Percentiles rank a stretch among this genome's conserved stretches.
Evolutionary conservation across 1,140 invertebrate genomes (phyloP).

Genomic region (Centruroides sculpturatus): DNA sequence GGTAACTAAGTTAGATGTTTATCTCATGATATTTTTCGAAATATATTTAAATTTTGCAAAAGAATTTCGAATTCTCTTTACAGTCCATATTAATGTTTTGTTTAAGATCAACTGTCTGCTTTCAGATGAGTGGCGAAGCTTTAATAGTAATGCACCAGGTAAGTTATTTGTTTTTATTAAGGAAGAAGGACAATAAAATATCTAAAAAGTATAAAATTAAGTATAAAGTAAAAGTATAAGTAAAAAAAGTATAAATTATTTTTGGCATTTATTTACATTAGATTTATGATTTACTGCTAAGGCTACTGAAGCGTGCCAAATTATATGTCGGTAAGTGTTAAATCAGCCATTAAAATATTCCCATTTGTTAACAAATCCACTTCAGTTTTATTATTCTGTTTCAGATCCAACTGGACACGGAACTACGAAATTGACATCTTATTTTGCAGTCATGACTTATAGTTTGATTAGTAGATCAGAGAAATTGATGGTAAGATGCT

Average conservation of each 20-base stretch:
- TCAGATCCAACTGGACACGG: constrained; percentile 63
- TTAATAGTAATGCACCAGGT: constrained; percentile 59
- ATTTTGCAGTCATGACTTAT: constrained; percentile 77
- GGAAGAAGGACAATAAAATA: no score
- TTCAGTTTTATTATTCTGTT: background rate
- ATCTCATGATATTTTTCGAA: no score
- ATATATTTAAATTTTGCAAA: no score
- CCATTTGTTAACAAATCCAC: no score
- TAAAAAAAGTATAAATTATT: no score
- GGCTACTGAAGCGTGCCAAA: constrained; percentile 57
- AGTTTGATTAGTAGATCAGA: constrained; percentile 76
- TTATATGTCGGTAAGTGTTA: constrained; percentile 42
- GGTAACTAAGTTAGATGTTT: constrained; percentile 17
- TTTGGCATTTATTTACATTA: background rate
- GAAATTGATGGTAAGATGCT: constrained; percentile 66
- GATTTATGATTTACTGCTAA: constrained; percentile 56
- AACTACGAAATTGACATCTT: constrained; percentile 77
- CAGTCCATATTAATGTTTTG: background rate
- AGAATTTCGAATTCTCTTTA: no score
- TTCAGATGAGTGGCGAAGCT: constrained; percentile 46
- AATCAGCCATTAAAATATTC: background rate
- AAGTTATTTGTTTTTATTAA: background rate
- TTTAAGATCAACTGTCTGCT: constrained; percentile 9
- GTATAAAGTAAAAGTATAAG: no score
- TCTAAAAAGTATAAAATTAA: no score